Conservation (phyloP, 53 echinoderm and acorn worm species). For the Stichopus horrens region DNA sequence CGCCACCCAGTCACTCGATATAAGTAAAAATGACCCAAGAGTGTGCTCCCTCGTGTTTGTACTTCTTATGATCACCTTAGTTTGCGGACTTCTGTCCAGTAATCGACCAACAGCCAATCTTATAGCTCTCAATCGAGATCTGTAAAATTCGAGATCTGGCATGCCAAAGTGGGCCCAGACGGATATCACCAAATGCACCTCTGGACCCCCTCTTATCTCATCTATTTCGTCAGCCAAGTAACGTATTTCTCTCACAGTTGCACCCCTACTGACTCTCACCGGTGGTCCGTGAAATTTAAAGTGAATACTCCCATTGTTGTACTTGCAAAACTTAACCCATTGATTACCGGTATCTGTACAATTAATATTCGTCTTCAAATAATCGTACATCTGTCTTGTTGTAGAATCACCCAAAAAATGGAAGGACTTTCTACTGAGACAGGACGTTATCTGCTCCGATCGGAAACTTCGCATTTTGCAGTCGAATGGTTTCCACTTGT, state of each 20-base stretch:
- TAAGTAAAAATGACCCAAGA: neutral
- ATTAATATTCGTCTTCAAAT: neutral
- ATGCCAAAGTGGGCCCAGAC: conserved; percentile 43
- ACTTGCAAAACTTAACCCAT: neutral
- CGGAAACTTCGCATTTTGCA: neutral
- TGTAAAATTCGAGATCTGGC: conserved; percentile 32
- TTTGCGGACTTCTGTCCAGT: conserved; percentile 28
- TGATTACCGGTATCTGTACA: neutral
- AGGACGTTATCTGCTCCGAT: neutral
- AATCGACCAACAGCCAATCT: conserved; percentile 24
- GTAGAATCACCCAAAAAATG: conserved; percentile 52
- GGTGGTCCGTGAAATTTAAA: conserved; percentile 47
- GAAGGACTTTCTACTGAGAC: conserved; percentile 35
- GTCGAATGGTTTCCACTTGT: neutral
- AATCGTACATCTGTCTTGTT: conserved; percentile 36
- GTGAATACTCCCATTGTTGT: neutral
- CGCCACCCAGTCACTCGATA: conserved; percentile 45
- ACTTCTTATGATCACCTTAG: conserved; percentile 29
- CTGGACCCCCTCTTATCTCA: conserved; percentile 9
- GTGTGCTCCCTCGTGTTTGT: conserved; percentile 43
- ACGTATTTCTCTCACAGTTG: neutral
- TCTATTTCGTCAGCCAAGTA: conserved; percentile 47
- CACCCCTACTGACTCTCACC: neutral
- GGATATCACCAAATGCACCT: conserved; percentile 22
- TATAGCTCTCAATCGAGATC: conserved; percentile 13